Percentiles rank a stretch among this genome's conserved stretches.
Conservation (phyloP, 2,797 vertebrate genomes). For the Sylvia borin region DNA sequence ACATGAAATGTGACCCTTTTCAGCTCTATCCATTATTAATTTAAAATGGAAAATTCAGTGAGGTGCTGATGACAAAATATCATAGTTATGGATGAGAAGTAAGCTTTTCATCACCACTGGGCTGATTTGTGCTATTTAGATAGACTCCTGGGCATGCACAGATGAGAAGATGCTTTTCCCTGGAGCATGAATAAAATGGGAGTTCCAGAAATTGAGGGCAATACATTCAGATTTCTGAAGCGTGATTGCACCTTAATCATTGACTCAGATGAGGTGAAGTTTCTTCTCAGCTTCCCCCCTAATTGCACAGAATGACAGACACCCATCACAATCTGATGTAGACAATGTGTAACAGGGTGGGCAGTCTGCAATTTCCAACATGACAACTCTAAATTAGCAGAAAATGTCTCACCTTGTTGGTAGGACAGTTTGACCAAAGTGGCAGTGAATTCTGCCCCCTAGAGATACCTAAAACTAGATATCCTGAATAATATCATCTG, state of each 20-base stretch:
- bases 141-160: neutral
- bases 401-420: neutral
- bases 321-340: neutral
- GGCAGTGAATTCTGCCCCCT: neutral
- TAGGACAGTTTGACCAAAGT: neutral
- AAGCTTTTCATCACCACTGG: neutral
- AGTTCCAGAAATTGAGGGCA: neutral
- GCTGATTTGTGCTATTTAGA: neutral
- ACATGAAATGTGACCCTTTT: neutral
- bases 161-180: neutral
- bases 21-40: neutral
- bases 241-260: neutral
- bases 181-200: neutral
- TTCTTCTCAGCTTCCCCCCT: neutral
- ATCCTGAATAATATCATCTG: neutral
- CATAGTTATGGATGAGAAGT: neutral
- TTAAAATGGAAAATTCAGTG: neutral
- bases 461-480: neutral
- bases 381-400: neutral
- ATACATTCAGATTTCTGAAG: neutral
- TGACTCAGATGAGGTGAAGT: neutral
- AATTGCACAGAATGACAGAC: neutral
- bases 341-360: no score
- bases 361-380: neutral
- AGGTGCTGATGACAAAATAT: neutral